Percentiles rank a stretch among this genome's conserved stretches.
Evolutionary conservation across 2,888 invertebrate species (phyloP).

Genomic region (Chironomus tentans): DNA sequence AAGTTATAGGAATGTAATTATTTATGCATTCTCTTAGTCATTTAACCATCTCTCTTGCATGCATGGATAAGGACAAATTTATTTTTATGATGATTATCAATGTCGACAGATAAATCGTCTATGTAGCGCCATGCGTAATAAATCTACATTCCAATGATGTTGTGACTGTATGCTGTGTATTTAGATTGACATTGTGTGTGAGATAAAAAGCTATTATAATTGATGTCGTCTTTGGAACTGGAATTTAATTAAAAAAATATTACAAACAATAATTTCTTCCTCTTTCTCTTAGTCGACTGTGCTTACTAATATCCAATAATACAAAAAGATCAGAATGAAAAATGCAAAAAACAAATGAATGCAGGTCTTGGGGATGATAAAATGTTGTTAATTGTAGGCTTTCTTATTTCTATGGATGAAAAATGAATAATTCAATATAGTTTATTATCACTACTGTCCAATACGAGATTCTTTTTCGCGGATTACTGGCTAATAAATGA

Average conservation of each 20-base stretch:
- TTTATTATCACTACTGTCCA: too few relatives aligned
- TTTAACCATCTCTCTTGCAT: background rate
- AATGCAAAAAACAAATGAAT: too few relatives aligned
- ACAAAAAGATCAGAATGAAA: too few relatives aligned
- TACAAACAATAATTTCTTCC: too few relatives aligned
- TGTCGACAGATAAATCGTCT: background rate
- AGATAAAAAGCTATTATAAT: background rate
- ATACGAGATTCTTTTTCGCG: too few relatives aligned
- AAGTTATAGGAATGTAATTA: background rate
- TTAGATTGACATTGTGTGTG: too few relatives aligned
- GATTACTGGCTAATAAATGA: too few relatives aligned
- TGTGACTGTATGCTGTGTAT: too few relatives aligned
- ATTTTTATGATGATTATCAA: slow-evolving; percentile 2
- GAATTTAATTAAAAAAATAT: background rate
- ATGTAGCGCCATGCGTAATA: slow-evolving; percentile 11
- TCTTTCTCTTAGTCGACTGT: too few relatives aligned
- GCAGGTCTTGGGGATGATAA: background rate
- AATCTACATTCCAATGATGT: slow-evolving; percentile 13
- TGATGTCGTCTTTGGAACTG: too few relatives aligned
- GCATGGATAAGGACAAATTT: background rate
- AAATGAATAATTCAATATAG: too few relatives aligned
- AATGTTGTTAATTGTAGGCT: background rate
- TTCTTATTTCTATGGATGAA: background rate
- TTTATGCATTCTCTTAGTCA: background rate
- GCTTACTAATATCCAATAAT: too few relatives aligned